These are phyloP conservation scores for Protosalanx chinensis DNA, from an alignment of 2,797 vertebrate genomes.

Conservation along the genomic window DNA sequence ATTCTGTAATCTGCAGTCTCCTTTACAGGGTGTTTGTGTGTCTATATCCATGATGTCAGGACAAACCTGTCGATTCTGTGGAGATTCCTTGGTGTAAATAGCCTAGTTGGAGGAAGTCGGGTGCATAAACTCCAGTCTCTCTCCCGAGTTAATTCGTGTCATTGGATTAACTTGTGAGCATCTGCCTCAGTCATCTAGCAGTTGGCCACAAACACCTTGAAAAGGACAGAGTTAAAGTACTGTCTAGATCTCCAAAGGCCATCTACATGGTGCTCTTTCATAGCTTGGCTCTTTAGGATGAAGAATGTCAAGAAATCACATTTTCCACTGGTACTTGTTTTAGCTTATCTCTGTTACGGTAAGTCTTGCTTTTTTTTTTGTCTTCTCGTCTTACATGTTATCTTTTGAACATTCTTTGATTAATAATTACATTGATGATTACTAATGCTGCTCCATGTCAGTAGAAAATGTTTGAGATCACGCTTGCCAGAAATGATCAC, in stretches of 20 bases:
- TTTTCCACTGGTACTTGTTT: conserved; percentile 70
- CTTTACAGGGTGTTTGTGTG: conserved; percentile 7
- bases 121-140: conserved; percentile 47
- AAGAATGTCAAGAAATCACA: conserved; percentile 70
- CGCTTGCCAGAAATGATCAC: background rate
- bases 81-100: background rate
- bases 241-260: conserved; percentile 22
- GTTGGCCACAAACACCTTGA: conserved; percentile 56
- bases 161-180: conserved; percentile 91
- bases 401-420: conserved; percentile 3
- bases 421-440: background rate
- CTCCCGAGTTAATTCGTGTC: conserved; percentile 72
- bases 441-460: conserved; percentile 14
- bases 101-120: conserved; percentile 22
- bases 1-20: background rate
- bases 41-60: background rate
- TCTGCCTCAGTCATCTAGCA: conserved; percentile 70
- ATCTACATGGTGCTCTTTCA: conserved; percentile 57
- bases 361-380: conserved; percentile 63
- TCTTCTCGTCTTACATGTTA: conserved; percentile 6
- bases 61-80: conserved; percentile 1
- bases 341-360: conserved; percentile 82
- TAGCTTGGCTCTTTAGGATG: conserved; percentile 74
- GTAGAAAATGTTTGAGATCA: background rate
- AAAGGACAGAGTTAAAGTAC: conserved; percentile 52